phyloP scores from a whole-genome alignment of 1,140 invertebrate species.

The Helicoverpa zea region DNA sequence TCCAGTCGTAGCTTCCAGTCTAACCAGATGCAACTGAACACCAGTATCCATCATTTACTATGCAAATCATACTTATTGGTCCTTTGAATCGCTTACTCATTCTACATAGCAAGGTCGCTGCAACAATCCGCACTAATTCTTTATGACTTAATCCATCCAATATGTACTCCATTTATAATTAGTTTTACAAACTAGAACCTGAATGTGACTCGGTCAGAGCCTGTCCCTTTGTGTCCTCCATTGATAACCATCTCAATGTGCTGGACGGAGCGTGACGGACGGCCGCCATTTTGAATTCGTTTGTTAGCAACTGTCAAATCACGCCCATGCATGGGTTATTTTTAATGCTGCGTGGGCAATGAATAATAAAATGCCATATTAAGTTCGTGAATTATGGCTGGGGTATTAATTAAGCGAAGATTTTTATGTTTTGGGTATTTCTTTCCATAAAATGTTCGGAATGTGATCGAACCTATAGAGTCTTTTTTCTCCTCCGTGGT shows the following conservation, averaged over 20 bases:
- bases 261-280: background rate
- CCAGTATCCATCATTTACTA: no score
- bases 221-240: constrained; percentile 18
- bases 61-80: background rate
- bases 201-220: background rate
- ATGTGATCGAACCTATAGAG: no score
- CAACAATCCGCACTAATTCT: background rate
- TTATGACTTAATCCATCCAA: background rate
- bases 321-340: constrained; percentile 15
- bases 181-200: background rate
- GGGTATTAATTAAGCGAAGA: no score
- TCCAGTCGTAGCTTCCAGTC: no score
- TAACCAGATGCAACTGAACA: no score
- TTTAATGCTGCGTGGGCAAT: constrained; percentile 5
- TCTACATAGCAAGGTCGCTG: background rate
- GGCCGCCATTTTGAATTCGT: constrained; percentile 1
- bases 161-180: background rate
- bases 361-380: background rate
- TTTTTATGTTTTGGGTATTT: no score
- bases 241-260: constrained; percentile 12
- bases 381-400: no score
- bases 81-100: background rate
- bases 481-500: no score
- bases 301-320: constrained; percentile 21
- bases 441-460: no score